Evolutionary conservation across 2,888 invertebrate genomes (phyloP), one percentile per base, ranked within the genome.

Genomic region (Amphipoea oculea): DNA sequence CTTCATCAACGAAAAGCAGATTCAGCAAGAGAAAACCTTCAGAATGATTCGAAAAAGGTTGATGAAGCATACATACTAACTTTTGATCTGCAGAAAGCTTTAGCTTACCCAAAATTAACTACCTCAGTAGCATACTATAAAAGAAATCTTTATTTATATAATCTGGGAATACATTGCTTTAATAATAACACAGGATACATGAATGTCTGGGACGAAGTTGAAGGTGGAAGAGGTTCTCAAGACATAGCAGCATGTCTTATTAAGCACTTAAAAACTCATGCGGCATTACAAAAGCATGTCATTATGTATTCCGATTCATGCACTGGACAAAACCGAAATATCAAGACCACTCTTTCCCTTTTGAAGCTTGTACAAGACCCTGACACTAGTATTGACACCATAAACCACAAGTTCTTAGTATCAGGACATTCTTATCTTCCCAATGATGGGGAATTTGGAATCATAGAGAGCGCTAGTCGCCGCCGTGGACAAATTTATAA

Each of bases 271-370:
- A 74, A 81, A 78, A 79, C 79, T 73, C 73, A 72, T 73, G 73
- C 77, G 60, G 78, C 82, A 73, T 76, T 76, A 76, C 82, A 86
- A 82, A 83, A 78, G 71, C 89, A 91, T 85, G 86, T 89, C 71
- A 90, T 90, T 82, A 83, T 88, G 45, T 92, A 89, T 84, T 90
- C 89, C 73, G 91, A 91, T 86, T 85, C 86, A 48, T 91, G 90
- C 81, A 86, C 91, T 78, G 89, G 89, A 72, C 89, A 91, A 89
- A 92, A 92, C 86, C 57, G 57, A 23, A 57, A 57, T 57, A 57
- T 57, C 82, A 89, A 77, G 91, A 91, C 73, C 36, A 76, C 76
- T 23, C 76, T 86, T 89, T 90, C 83, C 89, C 90, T 86, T 78
- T 80, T 88, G 86, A 85, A 87, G 84, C 79, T 78, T 84, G 79